Conservation (phyloP, 2,888 invertebrate genomes). For the Caenorhabditis sp. region DNA sequence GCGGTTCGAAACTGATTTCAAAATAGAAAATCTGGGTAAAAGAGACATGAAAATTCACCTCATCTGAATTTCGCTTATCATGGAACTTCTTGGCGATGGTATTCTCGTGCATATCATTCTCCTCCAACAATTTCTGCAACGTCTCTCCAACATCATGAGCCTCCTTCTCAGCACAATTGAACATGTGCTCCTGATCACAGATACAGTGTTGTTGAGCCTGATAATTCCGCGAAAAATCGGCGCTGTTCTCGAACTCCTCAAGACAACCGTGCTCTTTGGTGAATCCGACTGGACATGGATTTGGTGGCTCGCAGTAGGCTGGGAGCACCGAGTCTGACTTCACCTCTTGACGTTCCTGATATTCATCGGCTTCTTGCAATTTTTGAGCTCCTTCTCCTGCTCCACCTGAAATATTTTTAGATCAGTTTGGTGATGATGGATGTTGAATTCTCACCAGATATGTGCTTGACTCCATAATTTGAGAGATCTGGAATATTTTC, state of each 20-base stretch:
- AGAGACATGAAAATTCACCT: constrained; percentile 12
- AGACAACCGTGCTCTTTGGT: constrained; percentile 76
- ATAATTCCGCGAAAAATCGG: constrained; percentile 90
- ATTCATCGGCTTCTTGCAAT: constrained; percentile 73
- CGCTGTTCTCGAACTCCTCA: constrained; percentile 80
- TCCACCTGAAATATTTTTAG: constrained; percentile 75
- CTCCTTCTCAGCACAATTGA: constrained; percentile 66
- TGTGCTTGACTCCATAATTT: constrained; percentile 66
- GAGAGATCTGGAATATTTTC: constrained; percentile 58
- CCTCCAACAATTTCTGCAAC: constrained; percentile 63
- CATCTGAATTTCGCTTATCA: constrained; percentile 61
- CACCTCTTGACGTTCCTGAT: constrained; percentile 74
- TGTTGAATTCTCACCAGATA: constrained; percentile 62
- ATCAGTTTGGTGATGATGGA: too few relatives aligned
- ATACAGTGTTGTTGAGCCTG: constrained; percentile 92
- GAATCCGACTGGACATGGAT: constrained; percentile 95
- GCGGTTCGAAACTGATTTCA: background rate
- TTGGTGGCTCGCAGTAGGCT: constrained; percentile 98
- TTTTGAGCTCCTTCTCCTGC: constrained; percentile 82
- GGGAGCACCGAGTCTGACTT: constrained; percentile 91
- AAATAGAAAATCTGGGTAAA: background rate
- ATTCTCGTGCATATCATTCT: constrained; percentile 66
- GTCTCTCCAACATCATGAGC: constrained; percentile 49
- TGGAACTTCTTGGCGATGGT: constrained; percentile 71
- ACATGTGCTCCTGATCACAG: constrained; percentile 93